These are phyloP conservation scores for Vombatus ursinus DNA, from an alignment of 2,113 vertebrate genomes.

Conservation along the genomic window DNA sequence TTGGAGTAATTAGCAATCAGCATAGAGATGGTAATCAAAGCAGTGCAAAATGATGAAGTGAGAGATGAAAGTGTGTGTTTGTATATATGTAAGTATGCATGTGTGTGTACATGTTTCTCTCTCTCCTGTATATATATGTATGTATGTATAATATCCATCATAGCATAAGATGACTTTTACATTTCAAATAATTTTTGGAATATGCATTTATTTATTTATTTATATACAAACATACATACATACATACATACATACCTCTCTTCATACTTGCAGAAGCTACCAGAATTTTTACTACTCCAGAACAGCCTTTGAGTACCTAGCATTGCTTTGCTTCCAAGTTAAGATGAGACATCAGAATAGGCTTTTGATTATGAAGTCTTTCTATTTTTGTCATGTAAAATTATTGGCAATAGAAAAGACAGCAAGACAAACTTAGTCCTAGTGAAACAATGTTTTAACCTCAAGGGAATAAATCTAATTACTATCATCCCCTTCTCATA, in stretches of 20 bases:
- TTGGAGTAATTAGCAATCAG: background rate
- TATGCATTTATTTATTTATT: no score
- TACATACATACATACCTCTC: background rate
- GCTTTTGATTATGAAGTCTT: conserved; percentile 41
- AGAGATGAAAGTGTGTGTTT: background rate
- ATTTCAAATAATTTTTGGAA: no score
- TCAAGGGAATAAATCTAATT: background rate
- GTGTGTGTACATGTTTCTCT: background rate
- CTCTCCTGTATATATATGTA: background rate
- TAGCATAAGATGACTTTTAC: background rate
- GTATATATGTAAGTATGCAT: background rate
- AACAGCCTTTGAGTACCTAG: background rate
- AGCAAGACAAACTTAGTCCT: background rate
- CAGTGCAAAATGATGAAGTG: background rate
- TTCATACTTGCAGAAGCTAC: background rate
- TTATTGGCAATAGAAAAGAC: conserved; percentile 64
- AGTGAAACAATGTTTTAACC: conserved; percentile 35
- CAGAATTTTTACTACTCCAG: background rate
- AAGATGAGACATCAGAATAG: background rate
- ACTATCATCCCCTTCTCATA: conserved; percentile 6
- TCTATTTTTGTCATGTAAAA: conserved; percentile 36
- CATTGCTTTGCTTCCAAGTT: background rate
- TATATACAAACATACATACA: no score
- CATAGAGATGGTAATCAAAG: background rate
- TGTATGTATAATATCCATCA: background rate